Evolutionary conservation across 2,888 invertebrate genomes (phyloP), one percentile per base, ranked within the genome.

Genomic region (Polietes domitor): DNA sequence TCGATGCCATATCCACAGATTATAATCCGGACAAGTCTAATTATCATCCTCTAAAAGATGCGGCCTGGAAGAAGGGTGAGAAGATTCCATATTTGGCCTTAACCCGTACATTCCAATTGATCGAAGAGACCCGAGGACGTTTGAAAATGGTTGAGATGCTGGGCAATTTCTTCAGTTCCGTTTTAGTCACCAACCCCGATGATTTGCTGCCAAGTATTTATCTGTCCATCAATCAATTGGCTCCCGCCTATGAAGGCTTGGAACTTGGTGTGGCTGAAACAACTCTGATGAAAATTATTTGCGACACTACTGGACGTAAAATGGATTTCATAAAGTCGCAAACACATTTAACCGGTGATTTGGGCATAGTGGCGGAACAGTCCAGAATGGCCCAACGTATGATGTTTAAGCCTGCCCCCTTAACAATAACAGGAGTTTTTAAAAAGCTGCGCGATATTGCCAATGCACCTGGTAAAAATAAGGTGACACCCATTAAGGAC

Each of bases 241-340:
- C 98, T 0, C 99, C 99, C 0, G 97, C 98, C 0, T 99, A 98
- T 91, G 97, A 98, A 92, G 94, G 94, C 32, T 88, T 97, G 28
- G 98, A 98, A 91, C 92, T 97, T 89, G 99, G 99, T n/a, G 95
- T 98, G 72, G 99, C 99, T 0, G 99, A 99, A 89, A 96, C 96
- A 0, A 96, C 96, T 86, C 93, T 99, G 71, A 97, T 98, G 95
- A 98, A 98, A 93, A 98, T 98, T 0, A 96, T 99, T 68, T 97
- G 97, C 0, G 96, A 96, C 90, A 95, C 97, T 82, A 98, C 98
- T 4, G 98, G 98, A 0, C 94, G 98, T 82, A 95, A 96, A 55
- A 91, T 97, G 86, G 95, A 96, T 70, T 97, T 98, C 91, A 95
- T 99, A 76, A 97, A 96, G 92, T 92, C 94, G 0, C 93, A 93